Conservation (phyloP, 2,113 vertebrate species). For the Hypocryptadius cinnamomeus region DNA sequence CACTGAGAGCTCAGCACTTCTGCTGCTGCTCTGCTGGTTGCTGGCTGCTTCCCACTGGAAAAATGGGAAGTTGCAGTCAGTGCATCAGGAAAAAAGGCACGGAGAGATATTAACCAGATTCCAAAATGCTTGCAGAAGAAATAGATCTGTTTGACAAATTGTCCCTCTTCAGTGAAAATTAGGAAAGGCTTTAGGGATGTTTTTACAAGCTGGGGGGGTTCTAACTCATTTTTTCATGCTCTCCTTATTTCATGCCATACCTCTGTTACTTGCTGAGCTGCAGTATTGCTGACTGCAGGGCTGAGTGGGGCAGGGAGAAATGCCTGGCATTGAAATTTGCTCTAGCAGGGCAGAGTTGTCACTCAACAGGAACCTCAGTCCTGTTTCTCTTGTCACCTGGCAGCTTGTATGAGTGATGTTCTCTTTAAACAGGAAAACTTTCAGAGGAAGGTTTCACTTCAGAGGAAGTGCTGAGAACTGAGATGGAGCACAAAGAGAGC, state of each 20-base stretch:
- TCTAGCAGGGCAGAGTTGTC: not conserved
- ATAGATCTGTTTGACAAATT: not conserved
- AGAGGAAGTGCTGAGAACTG: not conserved
- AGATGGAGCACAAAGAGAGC: not conserved
- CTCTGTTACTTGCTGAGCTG: not conserved
- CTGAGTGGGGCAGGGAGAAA: not conserved
- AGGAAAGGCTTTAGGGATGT: not conserved
- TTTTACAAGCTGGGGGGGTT: rapidly evolving
- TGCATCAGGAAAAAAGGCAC: not conserved
- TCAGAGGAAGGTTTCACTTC: not conserved
- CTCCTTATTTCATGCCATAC: not conserved
- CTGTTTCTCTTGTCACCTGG: not conserved
- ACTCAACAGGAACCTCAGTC: not conserved
- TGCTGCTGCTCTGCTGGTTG: not conserved
- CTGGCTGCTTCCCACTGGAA: not conserved
- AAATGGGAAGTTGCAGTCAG: not conserved
- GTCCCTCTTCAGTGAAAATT: not conserved
- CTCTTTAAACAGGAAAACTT: not conserved
- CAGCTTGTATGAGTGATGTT: not conserved
- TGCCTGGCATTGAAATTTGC: not conserved
- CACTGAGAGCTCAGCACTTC: not conserved
- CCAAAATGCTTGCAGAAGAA: not conserved
- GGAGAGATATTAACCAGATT: not conserved
- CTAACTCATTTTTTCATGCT: not conserved
- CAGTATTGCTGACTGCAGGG: not conserved